Evolutionary conservation across 2,113 vertebrate species (phyloP), one percentile per base, ranked within the genome.

Genomic region (Thinocorus orbignyianus): DNA sequence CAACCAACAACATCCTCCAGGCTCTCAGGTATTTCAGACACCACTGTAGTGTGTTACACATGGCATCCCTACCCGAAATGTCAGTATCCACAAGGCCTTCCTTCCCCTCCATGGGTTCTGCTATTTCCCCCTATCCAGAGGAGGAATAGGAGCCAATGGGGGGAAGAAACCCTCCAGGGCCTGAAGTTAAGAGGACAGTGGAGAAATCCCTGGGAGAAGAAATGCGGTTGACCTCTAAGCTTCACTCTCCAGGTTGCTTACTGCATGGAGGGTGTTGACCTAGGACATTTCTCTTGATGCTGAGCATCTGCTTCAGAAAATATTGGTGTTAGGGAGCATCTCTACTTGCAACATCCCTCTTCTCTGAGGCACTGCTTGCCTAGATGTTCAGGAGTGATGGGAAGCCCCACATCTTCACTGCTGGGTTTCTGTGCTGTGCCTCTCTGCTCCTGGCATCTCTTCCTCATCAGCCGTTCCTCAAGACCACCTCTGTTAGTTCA

Each of bases 1-100:
- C 3, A 35, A 44, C 39, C 54, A 83, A 0, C 0, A 1, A 39
- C 33, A 26, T 10, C 41, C 51, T 82, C 41, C 52, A 51, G 37
- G 28, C 9, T 31, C 39, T 33, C 48, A 26, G 57, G 48, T 35
- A 10, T 41, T 76, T 49, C 82, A 71, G 66, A 70, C 4, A 60
- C 61, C 22, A 10, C 13, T 10, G 70, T 33, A 46, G 54, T 11
- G 14, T 33, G 28, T 46, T 55, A 79, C 33, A 41, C 44, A n/a
- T 2, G 11, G 15, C 71, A 83, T 19, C 68, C 24, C 48, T 39
- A 81, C 23, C 17, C 5, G 0, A 77, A 84, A 19, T 10, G 14
- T 73, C 68, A 81, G 35, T 6, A 33, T 19, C 17, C 18, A 48
- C 58, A 65, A 83, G 16, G 30, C 49, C 9, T 86, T 22, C 42